A percentile compares a stretch with the other conserved stretches of the same genome.
These are phyloP conservation scores for Silurus meridionalis DNA, from an alignment of 2,113 vertebrate genomes.

Conservation along the genomic window DNA sequence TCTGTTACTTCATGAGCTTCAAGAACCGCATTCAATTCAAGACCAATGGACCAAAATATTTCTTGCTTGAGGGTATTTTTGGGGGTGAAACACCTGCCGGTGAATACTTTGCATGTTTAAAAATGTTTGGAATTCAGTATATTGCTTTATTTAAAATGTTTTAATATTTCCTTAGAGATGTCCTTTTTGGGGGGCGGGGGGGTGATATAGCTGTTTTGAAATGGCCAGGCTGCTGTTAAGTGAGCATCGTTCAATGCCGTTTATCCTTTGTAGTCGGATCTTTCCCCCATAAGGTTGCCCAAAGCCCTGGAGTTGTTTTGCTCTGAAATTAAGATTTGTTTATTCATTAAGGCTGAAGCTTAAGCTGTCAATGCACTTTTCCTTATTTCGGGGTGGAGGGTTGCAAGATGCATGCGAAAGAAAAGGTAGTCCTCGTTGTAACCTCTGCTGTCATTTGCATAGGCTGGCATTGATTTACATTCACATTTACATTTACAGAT, in stretches of 20 bases:
- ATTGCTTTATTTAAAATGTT: background rate
- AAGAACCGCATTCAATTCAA: too few species aligned
- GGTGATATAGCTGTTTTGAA: background rate
- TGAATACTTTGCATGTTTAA: background rate
- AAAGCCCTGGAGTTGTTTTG: background rate
- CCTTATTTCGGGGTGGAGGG: too few species aligned
- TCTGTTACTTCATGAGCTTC: too few species aligned
- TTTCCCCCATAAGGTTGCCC: background rate
- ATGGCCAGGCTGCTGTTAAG: background rate
- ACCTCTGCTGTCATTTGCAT: conserved; percentile 29
- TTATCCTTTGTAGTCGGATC: background rate
- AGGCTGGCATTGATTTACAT: background rate
- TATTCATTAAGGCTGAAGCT: conserved; percentile 22
- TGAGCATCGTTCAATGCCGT: background rate
- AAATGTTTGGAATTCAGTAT: background rate
- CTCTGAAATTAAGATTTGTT: background rate
- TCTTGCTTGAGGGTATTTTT: too few species aligned
- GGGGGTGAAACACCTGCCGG: too few species aligned
- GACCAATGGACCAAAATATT: background rate
- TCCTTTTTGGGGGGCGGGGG: too few species aligned
- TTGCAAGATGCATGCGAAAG: background rate
- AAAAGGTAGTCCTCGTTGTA: conserved; percentile 15
- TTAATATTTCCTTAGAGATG: background rate
- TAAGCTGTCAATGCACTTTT: conserved; percentile 4
- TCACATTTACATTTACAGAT: conserved; percentile 8